Evolutionary conservation across 2,888 invertebrate species (phyloP).

Genomic region (Epirrita christyi): DNA sequence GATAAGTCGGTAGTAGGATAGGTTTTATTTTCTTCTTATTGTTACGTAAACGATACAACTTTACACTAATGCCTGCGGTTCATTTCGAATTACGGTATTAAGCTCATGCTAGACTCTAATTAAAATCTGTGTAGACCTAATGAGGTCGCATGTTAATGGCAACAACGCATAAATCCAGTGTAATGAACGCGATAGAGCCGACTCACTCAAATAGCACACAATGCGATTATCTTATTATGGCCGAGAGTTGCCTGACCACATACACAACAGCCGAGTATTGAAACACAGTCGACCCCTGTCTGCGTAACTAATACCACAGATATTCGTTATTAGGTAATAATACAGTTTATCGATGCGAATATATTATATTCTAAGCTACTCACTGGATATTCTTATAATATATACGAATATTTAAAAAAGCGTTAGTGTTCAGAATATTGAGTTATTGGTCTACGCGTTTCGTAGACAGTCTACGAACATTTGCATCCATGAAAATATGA

Average conservation of each 20-base stretch:
- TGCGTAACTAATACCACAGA: neutral
- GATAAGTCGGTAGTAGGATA: too few relatives aligned
- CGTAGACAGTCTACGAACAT: conserved; percentile 17
- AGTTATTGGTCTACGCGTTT: conserved; percentile 13
- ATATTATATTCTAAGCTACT: too few relatives aligned
- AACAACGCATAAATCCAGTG: conserved; percentile 77
- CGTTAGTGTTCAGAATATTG: too few relatives aligned
- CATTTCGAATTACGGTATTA: conserved; percentile 50
- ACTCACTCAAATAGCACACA: conserved; percentile 80
- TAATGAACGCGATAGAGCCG: conserved; percentile 78
- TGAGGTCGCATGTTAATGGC: conserved; percentile 76
- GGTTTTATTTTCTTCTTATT: too few relatives aligned
- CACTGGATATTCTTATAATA: too few relatives aligned
- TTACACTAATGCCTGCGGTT: conserved; percentile 36
- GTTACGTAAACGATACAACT: conserved; percentile 34
- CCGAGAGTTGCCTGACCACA: conserved; percentile 58
- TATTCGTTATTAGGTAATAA: too few relatives aligned
- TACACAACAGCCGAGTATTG: conserved; percentile 46
- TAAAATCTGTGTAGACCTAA: conserved; percentile 74
- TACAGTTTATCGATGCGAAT: too few relatives aligned
- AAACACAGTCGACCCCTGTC: conserved; percentile 40
- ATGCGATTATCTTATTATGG: conserved; percentile 79
- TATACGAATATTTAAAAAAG: too few relatives aligned
- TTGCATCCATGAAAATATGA: too few relatives aligned
- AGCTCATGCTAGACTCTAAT: conserved; percentile 64